A percentile compares a stretch with the other conserved stretches of the same genome.
Conservation (phyloP, 2,797 vertebrate genomes). For the Microchirus variegatus region DNA sequence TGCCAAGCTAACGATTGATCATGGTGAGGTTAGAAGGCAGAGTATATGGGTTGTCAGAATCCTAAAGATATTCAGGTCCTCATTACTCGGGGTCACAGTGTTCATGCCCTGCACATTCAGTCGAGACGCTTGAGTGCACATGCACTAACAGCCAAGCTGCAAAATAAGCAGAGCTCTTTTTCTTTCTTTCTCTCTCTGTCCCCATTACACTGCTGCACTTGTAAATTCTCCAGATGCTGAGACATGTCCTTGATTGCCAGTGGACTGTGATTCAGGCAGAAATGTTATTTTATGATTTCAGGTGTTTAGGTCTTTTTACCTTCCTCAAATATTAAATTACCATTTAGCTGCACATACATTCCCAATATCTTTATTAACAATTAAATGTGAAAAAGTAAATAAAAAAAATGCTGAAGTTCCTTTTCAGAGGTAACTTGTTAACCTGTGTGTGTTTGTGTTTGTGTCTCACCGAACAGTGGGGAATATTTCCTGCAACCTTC, state of each 20-base stretch:
- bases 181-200: slow-evolving; percentile 32
- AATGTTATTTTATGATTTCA: slow-evolving; percentile 2
- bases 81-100: slow-evolving; percentile 68
- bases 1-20: slow-evolving; percentile 69
- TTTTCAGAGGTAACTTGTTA: slow-evolving; percentile 25
- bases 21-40: slow-evolving; percentile 61
- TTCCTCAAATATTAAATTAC: not conserved
- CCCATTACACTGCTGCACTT: slow-evolving; percentile 16
- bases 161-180: slow-evolving; percentile 55
- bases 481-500: slow-evolving; percentile 24
- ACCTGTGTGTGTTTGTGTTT: slow-evolving; percentile 6
- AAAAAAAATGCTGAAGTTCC: slow-evolving; percentile 1
- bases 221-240: slow-evolving; percentile 18
- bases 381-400: slow-evolving; percentile 11
- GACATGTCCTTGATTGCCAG: slow-evolving; percentile 19
- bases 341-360: not conserved
- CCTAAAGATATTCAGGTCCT: slow-evolving; percentile 71
- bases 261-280: slow-evolving; percentile 7
- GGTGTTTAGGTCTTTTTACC: not conserved
- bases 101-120: slow-evolving; percentile 60
- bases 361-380: slow-evolving; percentile 8
- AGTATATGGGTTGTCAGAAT: slow-evolving; percentile 63
- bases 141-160: slow-evolving; percentile 66
- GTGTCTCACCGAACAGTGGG: slow-evolving; percentile 20
- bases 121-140: slow-evolving; percentile 65